phyloP scores from a whole-genome alignment of 2,797 vertebrate genomes.

The Pteropus rufus region DNA sequence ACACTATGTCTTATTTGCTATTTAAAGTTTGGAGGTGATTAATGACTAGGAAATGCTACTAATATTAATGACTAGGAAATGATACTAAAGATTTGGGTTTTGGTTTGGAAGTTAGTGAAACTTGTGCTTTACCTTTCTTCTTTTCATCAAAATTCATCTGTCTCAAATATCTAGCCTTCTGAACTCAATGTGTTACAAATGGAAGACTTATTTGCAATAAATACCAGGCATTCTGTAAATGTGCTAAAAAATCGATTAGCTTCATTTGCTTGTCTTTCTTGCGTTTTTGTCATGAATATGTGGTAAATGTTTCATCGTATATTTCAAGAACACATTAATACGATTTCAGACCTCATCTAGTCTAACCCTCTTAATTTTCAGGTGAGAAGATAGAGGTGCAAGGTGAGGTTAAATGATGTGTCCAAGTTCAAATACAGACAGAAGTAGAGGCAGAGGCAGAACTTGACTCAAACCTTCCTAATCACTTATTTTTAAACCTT shows the following conservation, averaged over 20 bases:
- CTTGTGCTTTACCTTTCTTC: not conserved
- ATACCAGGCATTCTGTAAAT: not conserved
- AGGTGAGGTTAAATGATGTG: not conserved
- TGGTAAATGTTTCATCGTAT: not conserved
- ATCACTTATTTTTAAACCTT: not conserved
- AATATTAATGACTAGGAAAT: not conserved
- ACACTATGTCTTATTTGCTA: not conserved
- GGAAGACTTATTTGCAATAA: not conserved
- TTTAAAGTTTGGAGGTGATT: not conserved
- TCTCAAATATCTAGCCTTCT: not conserved
- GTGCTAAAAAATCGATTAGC: not conserved
- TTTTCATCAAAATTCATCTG: not conserved
- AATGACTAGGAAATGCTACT: not conserved
- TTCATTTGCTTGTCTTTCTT: not conserved
- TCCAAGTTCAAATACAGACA: not conserved
- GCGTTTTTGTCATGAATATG: not conserved
- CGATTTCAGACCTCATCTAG: not conserved
- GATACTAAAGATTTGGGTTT: not conserved
- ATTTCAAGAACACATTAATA: not conserved
- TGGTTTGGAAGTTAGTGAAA: conserved; percentile 7
- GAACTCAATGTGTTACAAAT: not conserved
- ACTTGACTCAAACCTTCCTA: not conserved
- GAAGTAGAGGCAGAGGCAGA: not conserved
- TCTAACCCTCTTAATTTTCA: not conserved
- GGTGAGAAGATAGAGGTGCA: not conserved